Base-by-base conservation (phyloP, 2,797 vertebrate genomes). In the Amazona finschi region DNA sequence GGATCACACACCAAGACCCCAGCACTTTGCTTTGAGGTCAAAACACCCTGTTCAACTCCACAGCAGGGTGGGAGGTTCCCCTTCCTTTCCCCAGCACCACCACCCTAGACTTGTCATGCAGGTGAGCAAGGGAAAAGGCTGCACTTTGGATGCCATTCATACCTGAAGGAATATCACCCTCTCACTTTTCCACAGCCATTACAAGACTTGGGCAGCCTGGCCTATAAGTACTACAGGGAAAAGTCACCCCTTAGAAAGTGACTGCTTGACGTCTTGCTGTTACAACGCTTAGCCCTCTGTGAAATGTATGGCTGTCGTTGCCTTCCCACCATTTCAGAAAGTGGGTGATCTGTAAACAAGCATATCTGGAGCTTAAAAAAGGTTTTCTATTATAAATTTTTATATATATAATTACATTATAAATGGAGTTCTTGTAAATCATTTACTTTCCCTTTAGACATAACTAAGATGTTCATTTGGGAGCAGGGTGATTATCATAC, bases 221-320 rank as follows among this genome's bases (percentile, higher is more conserved):
- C 27, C 61, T 81, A 50, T 14, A 30, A 95, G 65, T 7, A n/a
- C 13, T 24, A 12, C 49, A 83, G 44, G 39, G 39, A 44, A 71
- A 91, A 80, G 19, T 4, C 15, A 31, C 25, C 58, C 53, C 53
- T 90, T 67, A 55, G 66, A 52, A 72, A 84, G 25, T 3, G 15
- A 41, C 41, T 19, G 36, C 27, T n/a, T 11, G 6, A 55, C n/a
- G 31, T 38, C 65, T 67, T 81, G 17, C 38, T 69, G n/a, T 73
- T 50, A 61, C 18, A 30, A 24, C 31, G 4, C 27, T 58, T 62
- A 91, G 82, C 6, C 18, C 70, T 55, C 43, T 36, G 15, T 14
- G 43, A 57, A 93, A 76, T 0, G 0, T 15, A 20, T 2, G 20
- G 4, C 20, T 79, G 49, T 27, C 21, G 5, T 1, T 64, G 75